Evolutionary conservation across 1,140 invertebrate genomes (phyloP), one percentile per base, ranked within the genome.

Genomic region (Adoxophyes honmai): DNA sequence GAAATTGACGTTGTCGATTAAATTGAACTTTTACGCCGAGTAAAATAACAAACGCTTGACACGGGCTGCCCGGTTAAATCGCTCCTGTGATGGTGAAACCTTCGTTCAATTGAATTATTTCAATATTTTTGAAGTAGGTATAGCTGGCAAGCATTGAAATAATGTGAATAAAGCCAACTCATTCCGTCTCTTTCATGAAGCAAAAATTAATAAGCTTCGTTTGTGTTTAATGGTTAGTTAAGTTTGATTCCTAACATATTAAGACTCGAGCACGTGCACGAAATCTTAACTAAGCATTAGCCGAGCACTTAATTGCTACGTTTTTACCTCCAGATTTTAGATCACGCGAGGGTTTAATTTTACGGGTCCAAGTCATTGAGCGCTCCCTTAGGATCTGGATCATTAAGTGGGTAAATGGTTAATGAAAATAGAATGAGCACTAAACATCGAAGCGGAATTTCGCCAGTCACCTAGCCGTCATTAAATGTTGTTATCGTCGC

Each of bases 381-480:
- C 70, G 80, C 73, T 80, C 75, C 79, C 77, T 76, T 70, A 80
- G 78, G 81, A 81, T 82, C 72, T 73, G 74, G 81, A 86, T 83
- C 85, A 88, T 88, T 88, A 88, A 88, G 82, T 86, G 82, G 77
- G 72, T 81, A 80, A 88, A 86, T 83, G 85, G 81, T 85, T 88
- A 88, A 88, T 88, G 85, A 88, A 88, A 88, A 86, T 77, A 81
- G 82, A 86, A 88, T 83, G 85, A 86, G 85, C 73, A 88, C 85
- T 88, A 88, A 88, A 88, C 82, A 88, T 86, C 80, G 76, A 70
- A 79, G 85, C 75, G 81, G 73, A 86, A 83, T 86, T 87, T 81
- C 67, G 85, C 85, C 78, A 88, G 85, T 88, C 84, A 88, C 84
- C 82, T 88, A 84, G 82, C 75, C 78, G 82, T 88, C 85, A 81